Evolutionary conservation across 2,888 invertebrate genomes (phyloP).

Genomic region (Mythimna impura): DNA sequence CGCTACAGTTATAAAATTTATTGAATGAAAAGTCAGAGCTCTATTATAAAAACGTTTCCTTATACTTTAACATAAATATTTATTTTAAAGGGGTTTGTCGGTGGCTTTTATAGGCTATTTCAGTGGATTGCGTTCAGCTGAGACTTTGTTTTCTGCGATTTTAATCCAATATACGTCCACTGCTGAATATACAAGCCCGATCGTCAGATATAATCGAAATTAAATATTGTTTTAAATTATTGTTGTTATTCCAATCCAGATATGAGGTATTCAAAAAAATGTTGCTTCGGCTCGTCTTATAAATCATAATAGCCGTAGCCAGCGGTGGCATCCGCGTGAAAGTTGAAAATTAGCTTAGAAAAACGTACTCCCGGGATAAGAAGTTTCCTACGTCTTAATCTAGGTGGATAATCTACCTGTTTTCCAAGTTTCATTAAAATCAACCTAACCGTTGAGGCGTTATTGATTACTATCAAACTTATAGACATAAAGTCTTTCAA

Average conservation of each 20-base stretch:
- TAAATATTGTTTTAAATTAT: not conserved
- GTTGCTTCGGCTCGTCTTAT: not conserved
- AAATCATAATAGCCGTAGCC: not conserved
- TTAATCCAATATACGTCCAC: conserved; percentile 15
- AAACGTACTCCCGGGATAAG: not conserved
- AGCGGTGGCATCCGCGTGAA: not conserved
- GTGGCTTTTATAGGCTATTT: conserved; percentile 70
- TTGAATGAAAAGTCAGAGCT: conserved; percentile 52
- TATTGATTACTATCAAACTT: not conserved
- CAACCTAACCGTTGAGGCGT: not conserved
- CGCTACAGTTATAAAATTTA: conserved; percentile 45
- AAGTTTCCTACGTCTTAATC: not conserved
- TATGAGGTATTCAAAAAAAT: no score
- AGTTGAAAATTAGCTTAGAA: not conserved
- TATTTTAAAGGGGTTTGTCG: conserved; percentile 67
- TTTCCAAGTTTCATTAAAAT: not conserved
- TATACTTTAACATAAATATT: conserved; percentile 69
- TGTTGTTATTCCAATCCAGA: not conserved
- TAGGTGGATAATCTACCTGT: not conserved
- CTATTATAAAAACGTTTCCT: conserved; percentile 63
- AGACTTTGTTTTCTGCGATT: conserved; percentile 22
- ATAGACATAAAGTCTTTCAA: not conserved
- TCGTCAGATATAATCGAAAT: conserved; percentile 2
- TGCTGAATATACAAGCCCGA: not conserved
- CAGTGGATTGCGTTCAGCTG: conserved; percentile 64